These are phyloP conservation scores for Tenthredo mesomela DNA, from an alignment of 2,888 invertebrate genomes.

Conservation along the genomic window DNA sequence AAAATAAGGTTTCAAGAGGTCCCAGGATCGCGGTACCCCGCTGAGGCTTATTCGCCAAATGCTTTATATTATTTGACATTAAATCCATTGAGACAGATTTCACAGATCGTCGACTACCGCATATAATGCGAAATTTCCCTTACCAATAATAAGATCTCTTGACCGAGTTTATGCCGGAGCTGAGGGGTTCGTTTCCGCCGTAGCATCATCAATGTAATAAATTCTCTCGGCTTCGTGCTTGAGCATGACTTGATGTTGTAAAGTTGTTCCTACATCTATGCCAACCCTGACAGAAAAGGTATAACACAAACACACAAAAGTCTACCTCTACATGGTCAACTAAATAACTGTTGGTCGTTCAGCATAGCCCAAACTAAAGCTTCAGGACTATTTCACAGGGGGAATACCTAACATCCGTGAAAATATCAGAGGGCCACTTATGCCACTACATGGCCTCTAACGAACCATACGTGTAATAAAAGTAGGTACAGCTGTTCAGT, in stretches of 20 bases:
- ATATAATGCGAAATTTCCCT: conserved; percentile 9
- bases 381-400: conserved; percentile 8
- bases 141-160: conserved; percentile 27
- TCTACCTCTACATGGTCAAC: background rate
- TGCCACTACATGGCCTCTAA: background rate
- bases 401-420: background rate
- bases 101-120: conserved; percentile 24
- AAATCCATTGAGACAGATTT: conserved; percentile 39
- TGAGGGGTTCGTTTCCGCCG: conserved; percentile 30
- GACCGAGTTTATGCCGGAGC: background rate
- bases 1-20: conserved; percentile 14
- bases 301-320: background rate
- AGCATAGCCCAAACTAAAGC: background rate
- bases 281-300: background rate
- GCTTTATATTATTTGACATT: conserved; percentile 24
- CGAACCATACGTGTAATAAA: background rate
- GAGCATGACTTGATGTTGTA: conserved; percentile 21
- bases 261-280: conserved; percentile 6
- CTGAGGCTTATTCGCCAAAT: conserved; percentile 1
- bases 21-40: background rate
- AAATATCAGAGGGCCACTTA: conserved; percentile 27
- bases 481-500: background rate
- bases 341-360: background rate
- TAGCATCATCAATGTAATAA: conserved; percentile 41
- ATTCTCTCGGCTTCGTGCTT: conserved; percentile 30